These are phyloP conservation scores for Sinonovacula constricta DNA, from an alignment of 1,140 invertebrate genomes.

Conservation along the genomic window DNA sequence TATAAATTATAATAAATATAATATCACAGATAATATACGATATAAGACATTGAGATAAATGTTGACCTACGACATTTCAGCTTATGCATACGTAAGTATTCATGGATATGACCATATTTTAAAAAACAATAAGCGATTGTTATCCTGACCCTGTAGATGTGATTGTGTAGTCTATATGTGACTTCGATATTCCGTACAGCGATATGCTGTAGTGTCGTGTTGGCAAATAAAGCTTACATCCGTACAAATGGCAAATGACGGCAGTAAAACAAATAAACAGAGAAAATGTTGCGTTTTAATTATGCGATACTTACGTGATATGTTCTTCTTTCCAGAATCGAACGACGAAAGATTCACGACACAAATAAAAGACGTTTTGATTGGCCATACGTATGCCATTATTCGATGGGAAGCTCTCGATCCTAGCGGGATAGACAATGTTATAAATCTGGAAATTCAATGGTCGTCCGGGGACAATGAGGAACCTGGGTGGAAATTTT, in stretches of 20 bases:
- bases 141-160: too few species aligned
- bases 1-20: too few species aligned
- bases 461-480: constrained; percentile 4
- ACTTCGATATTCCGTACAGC: neutral
- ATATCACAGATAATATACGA: too few species aligned
- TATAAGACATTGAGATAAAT: too few species aligned
- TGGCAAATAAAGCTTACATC: neutral
- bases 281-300: neutral
- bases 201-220: neutral
- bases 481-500: constrained; percentile 1
- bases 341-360: neutral
- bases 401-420: constrained; percentile 7
- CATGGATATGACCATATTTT: too few species aligned
- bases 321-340: constrained; percentile 24
- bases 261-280: neutral
- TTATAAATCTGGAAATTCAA: constrained; percentile 5
- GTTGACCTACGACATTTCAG: too few species aligned
- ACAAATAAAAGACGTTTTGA: constrained; percentile 4
- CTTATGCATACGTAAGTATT: too few species aligned
- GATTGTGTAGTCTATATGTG: neutral
- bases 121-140: too few species aligned
- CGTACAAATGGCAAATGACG: too few species aligned
- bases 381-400: constrained; percentile 1
- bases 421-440: neutral
- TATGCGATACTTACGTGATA: neutral